Conservation (phyloP, 53 echinoderm and acorn worm species). For the Holothuria leucospilota region DNA sequence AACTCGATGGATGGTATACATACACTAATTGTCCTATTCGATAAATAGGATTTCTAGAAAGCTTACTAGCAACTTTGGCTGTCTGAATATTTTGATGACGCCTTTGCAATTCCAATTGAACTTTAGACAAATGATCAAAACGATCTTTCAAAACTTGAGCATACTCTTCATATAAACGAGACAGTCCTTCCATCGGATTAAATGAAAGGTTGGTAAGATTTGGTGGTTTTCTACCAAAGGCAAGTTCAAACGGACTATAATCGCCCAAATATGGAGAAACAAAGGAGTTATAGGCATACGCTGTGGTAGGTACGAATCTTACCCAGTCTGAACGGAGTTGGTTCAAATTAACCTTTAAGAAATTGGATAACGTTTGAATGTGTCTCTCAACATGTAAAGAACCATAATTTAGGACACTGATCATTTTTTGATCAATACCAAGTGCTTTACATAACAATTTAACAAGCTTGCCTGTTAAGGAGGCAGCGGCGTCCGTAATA, state of each 20-base stretch:
- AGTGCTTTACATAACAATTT: constrained; percentile 51
- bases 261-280: constrained; percentile 45
- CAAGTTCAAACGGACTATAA: constrained; percentile 40
- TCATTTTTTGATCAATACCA: constrained; percentile 51
- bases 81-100: constrained; percentile 1
- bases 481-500: constrained; percentile 56
- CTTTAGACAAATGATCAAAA: no score
- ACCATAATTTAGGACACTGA: no score
- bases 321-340: constrained; percentile 54
- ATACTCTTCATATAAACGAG: constrained; percentile 42
- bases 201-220: constrained; percentile 29
- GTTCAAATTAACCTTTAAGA: constrained; percentile 57
- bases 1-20: no score
- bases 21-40: constrained; percentile 36
- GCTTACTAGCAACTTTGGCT: no score
- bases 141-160: constrained; percentile 8
- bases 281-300: constrained; percentile 61
- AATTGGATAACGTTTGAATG: no score
- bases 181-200: constrained; percentile 37
- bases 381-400: no score
- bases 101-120: no score
- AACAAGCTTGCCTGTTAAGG: constrained; percentile 48
- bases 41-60: constrained; percentile 12
- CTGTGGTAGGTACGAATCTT: constrained; percentile 42
- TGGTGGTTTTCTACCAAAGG: constrained; percentile 49